phyloP scores from a whole-genome alignment of 2,888 invertebrate genomes.

The Acanthosepion pharaonis region DNA sequence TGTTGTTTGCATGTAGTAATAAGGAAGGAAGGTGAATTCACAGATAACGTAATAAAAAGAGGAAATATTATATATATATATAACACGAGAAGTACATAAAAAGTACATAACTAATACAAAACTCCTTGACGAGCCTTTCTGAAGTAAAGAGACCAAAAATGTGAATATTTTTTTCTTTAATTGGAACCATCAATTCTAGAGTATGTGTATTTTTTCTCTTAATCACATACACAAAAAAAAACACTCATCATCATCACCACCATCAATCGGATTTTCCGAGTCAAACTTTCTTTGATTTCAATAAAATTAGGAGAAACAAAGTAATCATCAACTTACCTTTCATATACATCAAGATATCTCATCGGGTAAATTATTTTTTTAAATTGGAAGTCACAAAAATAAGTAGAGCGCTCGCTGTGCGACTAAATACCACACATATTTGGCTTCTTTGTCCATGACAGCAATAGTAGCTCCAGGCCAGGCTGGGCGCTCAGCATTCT shows the following conservation, averaged over 20 bases:
- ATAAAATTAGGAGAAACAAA: background rate
- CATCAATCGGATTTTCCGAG: background rate
- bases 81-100: no score
- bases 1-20: no score
- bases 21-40: no score
- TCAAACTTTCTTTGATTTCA: background rate
- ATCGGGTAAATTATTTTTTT: background rate
- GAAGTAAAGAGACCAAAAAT: background rate
- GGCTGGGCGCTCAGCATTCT: background rate
- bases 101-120: no score
- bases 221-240: background rate
- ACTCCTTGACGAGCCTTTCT: no score
- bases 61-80: no score
- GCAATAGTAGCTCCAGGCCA: slow-evolving; percentile 10
- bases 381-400: slow-evolving; percentile 13
- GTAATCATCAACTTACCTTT: background rate
- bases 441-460: slow-evolving; percentile 22
- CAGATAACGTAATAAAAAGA: no score
- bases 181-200: background rate
- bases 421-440: slow-evolving; percentile 33
- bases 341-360: background rate
- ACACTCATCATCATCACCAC: background rate
- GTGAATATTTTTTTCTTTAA: background rate
- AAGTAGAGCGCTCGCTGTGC: slow-evolving; percentile 21
- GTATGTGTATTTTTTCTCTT: background rate